These are phyloP conservation scores for Sander lucioperca DNA, from an alignment of 2,113 vertebrate species.

Conservation along the genomic window DNA sequence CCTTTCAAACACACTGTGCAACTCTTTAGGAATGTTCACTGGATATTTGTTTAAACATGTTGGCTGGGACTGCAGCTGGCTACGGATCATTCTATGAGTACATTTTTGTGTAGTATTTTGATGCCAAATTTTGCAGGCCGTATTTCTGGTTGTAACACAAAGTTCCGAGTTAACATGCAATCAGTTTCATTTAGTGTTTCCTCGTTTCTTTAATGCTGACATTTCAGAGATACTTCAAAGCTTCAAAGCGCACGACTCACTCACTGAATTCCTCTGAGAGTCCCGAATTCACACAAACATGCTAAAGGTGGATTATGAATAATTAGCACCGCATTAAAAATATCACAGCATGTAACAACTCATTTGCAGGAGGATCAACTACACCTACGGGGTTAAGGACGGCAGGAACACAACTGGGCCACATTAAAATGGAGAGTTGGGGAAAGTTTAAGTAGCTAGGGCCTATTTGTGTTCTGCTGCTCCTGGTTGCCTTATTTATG, in stretches of 20 bases:
- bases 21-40: slow-evolving; percentile 34
- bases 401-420: slow-evolving; percentile 34
- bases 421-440: slow-evolving; percentile 36
- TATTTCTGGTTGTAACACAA: not conserved
- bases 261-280: slow-evolving; percentile 2
- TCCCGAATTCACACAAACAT: not conserved
- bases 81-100: not conserved
- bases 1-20: not conserved
- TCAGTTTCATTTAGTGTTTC: not conserved
- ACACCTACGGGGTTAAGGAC: not conserved
- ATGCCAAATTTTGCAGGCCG: not conserved
- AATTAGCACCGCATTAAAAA: slow-evolving; percentile 46
- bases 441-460: slow-evolving; percentile 51
- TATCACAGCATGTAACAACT: slow-evolving; percentile 22
- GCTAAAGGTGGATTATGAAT: slow-evolving; percentile 31
- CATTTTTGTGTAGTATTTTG: not conserved
- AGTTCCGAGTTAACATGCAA: not conserved
- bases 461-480: slow-evolving; percentile 30
- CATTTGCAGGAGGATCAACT: slow-evolving; percentile 26
- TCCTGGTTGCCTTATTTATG: slow-evolving; percentile 57
- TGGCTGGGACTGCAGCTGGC: not conserved
- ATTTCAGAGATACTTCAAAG: not conserved
- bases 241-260: slow-evolving; percentile 3
- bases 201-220: slow-evolving; percentile 12
- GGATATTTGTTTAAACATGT: slow-evolving; percentile 40